Evolutionary conservation across 2,888 invertebrate genomes (phyloP).

Genomic region (Tipula vernalis): DNA sequence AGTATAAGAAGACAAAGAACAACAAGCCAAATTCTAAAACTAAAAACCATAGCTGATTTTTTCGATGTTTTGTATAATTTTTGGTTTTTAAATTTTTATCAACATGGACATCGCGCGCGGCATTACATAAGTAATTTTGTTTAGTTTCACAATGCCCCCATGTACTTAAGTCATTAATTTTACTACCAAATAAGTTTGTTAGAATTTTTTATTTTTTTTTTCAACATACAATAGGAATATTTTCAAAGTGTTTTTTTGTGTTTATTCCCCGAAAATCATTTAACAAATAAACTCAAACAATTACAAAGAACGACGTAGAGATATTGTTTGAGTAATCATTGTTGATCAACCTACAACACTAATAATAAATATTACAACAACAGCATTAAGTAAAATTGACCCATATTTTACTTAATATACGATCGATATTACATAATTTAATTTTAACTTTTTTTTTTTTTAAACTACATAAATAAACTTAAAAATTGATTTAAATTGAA

Average conservation of each 20-base stretch:
- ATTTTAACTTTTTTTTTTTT: neutral
- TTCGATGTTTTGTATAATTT: neutral
- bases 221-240: neutral
- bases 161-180: neutral
- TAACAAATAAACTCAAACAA: neutral
- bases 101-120: neutral
- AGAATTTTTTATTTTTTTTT: neutral
- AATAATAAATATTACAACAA: neutral
- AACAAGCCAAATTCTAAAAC: neutral
- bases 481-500: constrained; percentile 4
- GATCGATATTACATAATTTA: neutral
- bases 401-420: neutral
- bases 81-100: neutral
- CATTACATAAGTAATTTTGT: neutral
- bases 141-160: neutral
- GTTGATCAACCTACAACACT: neutral
- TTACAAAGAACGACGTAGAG: neutral
- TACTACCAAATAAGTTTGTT: neutral
- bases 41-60: neutral
- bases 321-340: neutral
- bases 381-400: neutral
- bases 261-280: neutral
- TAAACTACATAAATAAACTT: neutral
- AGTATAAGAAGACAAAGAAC: neutral
- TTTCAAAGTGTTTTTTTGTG: neutral